phyloP scores from a whole-genome alignment of 2,888 invertebrate species.

The Limenitis camilla region DNA sequence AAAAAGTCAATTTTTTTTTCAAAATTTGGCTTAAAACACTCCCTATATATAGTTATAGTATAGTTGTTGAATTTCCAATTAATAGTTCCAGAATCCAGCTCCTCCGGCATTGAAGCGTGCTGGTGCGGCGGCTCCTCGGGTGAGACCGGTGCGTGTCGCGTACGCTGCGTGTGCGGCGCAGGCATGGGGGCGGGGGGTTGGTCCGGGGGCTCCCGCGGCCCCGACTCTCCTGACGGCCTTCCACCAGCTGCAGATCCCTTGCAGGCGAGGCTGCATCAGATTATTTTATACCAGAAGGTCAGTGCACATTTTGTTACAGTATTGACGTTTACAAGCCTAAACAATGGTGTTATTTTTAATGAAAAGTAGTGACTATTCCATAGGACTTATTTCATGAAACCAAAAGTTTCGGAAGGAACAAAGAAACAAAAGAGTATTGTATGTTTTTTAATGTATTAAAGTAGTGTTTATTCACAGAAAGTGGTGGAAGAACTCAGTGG shows the following conservation, averaged over 20 bases:
- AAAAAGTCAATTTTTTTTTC: too few species aligned
- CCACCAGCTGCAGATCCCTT: conserved; percentile 81
- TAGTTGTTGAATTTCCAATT: neutral
- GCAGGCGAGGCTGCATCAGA: conserved; percentile 86
- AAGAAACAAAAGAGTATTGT: too few species aligned
- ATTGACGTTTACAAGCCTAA: too few species aligned
- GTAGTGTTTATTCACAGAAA: conserved; percentile 61
- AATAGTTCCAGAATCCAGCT: neutral
- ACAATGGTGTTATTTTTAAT: too few species aligned
- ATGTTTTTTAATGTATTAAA: neutral
- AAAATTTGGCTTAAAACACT: too few species aligned
- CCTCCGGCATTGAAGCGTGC: conserved; percentile 6
- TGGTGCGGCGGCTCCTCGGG: conserved; percentile 30
- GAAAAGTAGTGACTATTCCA: too few species aligned
- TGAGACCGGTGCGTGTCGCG: conserved; percentile 24
- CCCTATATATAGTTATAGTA: too few species aligned
- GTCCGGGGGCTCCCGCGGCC: conserved; percentile 4
- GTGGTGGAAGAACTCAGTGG: conserved; percentile 84
- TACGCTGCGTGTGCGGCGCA: conserved; percentile 30
- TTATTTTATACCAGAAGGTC: conserved; percentile 85
- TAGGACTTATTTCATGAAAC: too few species aligned
- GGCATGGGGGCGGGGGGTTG: conserved; percentile 19
- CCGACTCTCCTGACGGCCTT: conserved; percentile 82
- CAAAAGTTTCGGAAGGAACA: too few species aligned
- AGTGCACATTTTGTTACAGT: too few species aligned